These are phyloP conservation scores for Trichogramma pretiosum DNA, from an alignment of 1,140 invertebrate species.

Conservation along the genomic window DNA sequence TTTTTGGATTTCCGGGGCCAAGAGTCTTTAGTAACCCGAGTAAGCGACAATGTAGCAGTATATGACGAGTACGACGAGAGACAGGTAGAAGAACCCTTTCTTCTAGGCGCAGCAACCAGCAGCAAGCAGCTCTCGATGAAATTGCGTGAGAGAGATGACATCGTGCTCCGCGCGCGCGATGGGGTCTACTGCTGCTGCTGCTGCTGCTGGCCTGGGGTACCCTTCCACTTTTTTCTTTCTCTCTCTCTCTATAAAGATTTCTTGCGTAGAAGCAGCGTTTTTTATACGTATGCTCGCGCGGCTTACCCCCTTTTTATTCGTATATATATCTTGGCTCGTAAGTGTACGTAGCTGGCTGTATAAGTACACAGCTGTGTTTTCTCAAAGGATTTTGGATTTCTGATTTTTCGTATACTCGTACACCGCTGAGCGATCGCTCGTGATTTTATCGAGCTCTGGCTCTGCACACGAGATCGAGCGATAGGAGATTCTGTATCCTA, in stretches of 20 bases:
- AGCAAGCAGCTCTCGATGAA: background rate
- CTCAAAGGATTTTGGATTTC: conserved; percentile 39
- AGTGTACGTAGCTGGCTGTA: too few species aligned
- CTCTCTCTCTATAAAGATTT: background rate
- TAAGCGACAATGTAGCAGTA: conserved; percentile 39
- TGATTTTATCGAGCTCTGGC: too few species aligned
- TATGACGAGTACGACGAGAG: conserved; percentile 32
- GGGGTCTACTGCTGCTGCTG: too few species aligned
- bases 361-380: conserved; percentile 42
- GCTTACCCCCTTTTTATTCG: too few species aligned
- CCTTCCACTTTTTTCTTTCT: background rate
- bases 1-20: conserved; percentile 43
- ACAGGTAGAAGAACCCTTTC: conserved; percentile 27
- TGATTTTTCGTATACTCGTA: conserved; percentile 16
- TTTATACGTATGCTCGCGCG: too few species aligned
- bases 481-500: too few species aligned
- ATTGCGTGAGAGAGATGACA: background rate
- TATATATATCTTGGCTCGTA: too few species aligned
- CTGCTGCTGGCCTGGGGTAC: background rate
- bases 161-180: too few species aligned
- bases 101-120: conserved; percentile 4
- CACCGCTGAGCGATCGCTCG: too few species aligned
- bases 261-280: too few species aligned
- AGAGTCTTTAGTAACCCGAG: conserved; percentile 45
- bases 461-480: background rate